These are phyloP conservation scores for Andricus curvator DNA, from an alignment of 2,888 invertebrate species.

Conservation along the genomic window DNA sequence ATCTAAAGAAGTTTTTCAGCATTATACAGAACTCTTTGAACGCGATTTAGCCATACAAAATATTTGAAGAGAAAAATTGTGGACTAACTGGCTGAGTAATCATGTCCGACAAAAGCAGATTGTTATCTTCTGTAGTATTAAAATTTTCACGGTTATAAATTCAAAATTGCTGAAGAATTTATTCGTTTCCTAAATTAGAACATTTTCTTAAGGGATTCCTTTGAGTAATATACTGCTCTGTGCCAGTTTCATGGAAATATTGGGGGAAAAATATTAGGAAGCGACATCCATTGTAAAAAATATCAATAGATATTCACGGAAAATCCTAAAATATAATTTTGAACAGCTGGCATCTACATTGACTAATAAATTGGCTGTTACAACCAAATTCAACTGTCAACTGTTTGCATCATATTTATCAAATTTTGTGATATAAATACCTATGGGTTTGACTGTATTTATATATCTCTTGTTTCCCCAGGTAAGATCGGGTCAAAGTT, in stretches of 20 bases:
- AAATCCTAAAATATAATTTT: too few relatives aligned
- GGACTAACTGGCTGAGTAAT: neutral
- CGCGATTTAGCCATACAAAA: neutral
- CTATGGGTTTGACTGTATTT: neutral
- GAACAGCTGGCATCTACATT: too few relatives aligned
- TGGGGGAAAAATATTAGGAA: neutral
- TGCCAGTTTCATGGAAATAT: neutral
- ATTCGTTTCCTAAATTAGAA: neutral
- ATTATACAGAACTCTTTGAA: neutral
- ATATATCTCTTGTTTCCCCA: conserved; percentile 20
- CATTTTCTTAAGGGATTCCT: neutral
- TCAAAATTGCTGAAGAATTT: neutral
- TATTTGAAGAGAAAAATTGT: neutral
- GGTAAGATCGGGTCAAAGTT: conserved; percentile 19
- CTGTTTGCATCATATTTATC: too few relatives aligned
- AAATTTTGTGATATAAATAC: too few relatives aligned
- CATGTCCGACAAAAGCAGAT: too few relatives aligned
- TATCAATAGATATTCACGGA: neutral
- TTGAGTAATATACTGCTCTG: neutral
- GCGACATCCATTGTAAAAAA: neutral
- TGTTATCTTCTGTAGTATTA: neutral
- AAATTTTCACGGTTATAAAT: neutral
- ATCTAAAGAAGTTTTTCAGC: neutral
- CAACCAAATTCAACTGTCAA: too few relatives aligned
- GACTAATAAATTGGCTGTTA: too few relatives aligned